phyloP scores from a whole-genome alignment of 1,140 invertebrate species.

The Drosophila tsacasi region DNA sequence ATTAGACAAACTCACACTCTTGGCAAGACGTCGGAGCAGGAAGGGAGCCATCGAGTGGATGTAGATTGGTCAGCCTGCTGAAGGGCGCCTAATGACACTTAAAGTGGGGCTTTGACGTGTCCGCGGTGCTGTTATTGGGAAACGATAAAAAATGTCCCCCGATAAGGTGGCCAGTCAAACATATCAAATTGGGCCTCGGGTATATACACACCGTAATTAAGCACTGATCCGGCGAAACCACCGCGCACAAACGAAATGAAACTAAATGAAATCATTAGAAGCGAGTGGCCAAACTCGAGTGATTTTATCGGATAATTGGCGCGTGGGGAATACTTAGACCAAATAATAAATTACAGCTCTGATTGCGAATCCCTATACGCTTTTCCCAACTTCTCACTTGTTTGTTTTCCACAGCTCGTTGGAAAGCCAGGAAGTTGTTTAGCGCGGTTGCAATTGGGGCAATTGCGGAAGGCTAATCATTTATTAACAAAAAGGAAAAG shows the following conservation, averaged over 20 bases:
- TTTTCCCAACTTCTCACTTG: conserved; percentile 7
- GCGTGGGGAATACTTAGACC: conserved; percentile 56
- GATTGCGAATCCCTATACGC: conserved; percentile 28
- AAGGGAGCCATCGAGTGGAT: conserved; percentile 26
- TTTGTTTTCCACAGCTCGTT: background rate
- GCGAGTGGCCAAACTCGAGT: conserved; percentile 48
- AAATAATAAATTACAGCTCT: conserved; percentile 68
- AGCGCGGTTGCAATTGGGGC: background rate
- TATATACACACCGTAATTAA: conserved; percentile 59
- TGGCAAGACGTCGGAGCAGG: background rate
- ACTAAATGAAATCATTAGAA: conserved; percentile 69
- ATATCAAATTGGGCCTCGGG: conserved; percentile 19
- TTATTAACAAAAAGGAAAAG: background rate
- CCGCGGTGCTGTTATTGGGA: conserved; percentile 53
- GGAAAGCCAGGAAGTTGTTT: conserved; percentile 2
- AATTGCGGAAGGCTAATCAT: conserved; percentile 4
- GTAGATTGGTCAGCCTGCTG: conserved; percentile 51
- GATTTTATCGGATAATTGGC: conserved; percentile 71
- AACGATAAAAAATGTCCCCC: conserved; percentile 58
- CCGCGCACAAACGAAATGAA: conserved; percentile 30
- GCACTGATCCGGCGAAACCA: conserved; percentile 22
- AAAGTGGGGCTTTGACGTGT: conserved; percentile 52
- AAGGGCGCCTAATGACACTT: conserved; percentile 69
- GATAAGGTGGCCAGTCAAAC: conserved; percentile 42
- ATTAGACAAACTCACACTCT: conserved; percentile 44